Conservation (phyloP, 1,140 invertebrate species). For the Drosophila leontia region DNA sequence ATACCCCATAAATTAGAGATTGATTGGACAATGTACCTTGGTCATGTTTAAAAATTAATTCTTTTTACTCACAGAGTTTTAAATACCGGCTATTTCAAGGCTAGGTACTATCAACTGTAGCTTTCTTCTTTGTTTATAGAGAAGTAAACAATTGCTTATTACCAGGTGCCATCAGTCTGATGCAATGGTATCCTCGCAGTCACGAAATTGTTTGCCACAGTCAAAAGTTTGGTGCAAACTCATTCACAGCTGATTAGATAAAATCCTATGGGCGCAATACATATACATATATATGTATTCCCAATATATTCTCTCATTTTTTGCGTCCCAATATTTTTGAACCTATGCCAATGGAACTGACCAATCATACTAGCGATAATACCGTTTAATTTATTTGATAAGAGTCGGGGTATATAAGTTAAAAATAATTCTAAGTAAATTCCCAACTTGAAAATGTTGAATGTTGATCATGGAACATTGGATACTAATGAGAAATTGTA, state of each 20-base stretch:
- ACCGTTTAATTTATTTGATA: background rate
- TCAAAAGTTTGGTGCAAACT: conserved; percentile 1
- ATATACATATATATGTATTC: conserved; percentile 4
- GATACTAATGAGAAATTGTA: background rate
- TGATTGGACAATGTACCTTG: too few relatives aligned
- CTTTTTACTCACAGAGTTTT: too few relatives aligned
- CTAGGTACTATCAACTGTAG: background rate
- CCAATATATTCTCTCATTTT: background rate
- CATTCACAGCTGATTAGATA: conserved; percentile 1
- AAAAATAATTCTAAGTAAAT: background rate
- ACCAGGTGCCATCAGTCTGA: conserved; percentile 7
- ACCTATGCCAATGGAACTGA: conserved; percentile 5
- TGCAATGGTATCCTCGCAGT: background rate
- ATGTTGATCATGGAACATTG: background rate
- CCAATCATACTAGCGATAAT: background rate
- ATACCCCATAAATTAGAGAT: background rate
- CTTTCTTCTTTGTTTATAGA: background rate
- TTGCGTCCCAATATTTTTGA: background rate
- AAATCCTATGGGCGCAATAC: background rate
- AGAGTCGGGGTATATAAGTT: background rate
- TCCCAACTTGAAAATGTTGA: background rate
- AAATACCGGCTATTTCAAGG: background rate
- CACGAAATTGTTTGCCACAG: conserved; percentile 9
- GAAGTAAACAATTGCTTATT: background rate
- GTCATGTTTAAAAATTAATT: too few relatives aligned